These are phyloP conservation scores for Syrista parreyssii DNA, from an alignment of 2,888 invertebrate genomes.

Conservation along the genomic window DNA sequence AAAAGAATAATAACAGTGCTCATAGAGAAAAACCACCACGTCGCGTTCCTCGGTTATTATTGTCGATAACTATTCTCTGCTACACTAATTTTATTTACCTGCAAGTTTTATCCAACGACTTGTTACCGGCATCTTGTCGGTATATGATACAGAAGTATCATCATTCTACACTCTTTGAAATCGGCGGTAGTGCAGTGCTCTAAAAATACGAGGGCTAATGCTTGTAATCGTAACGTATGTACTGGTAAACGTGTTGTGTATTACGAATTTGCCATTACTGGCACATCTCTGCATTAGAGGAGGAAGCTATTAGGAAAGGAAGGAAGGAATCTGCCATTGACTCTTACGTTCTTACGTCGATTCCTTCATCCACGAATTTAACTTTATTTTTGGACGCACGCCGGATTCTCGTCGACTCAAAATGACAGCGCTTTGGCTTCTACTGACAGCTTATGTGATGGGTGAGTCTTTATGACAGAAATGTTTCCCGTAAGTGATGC, in stretches of 20 bases:
- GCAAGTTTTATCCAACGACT: neutral
- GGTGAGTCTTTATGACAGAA: slow-evolving; percentile 25
- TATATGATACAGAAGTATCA: neutral
- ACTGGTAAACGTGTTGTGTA: neutral
- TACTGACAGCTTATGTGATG: slow-evolving; percentile 21
- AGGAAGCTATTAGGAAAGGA: too few relatives aligned
- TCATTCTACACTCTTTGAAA: neutral
- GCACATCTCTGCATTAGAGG: too few relatives aligned
- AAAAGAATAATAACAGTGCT: neutral
- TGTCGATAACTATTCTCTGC: neutral
- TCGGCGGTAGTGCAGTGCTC: neutral
- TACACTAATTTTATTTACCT: neutral
- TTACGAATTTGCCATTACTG: neutral
- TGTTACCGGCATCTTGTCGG: neutral
- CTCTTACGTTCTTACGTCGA: neutral
- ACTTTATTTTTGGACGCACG: neutral
- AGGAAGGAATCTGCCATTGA: neutral
- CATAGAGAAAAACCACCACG: neutral
- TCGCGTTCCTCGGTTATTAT: neutral
- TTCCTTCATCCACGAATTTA: neutral
- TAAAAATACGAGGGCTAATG: neutral
- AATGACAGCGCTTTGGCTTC: neutral
- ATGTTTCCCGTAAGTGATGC: neutral
- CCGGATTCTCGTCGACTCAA: neutral
- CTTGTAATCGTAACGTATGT: neutral